Base-by-base conservation (phyloP, 2,888 invertebrate genomes). In the Drosophila pegasa region DNA sequence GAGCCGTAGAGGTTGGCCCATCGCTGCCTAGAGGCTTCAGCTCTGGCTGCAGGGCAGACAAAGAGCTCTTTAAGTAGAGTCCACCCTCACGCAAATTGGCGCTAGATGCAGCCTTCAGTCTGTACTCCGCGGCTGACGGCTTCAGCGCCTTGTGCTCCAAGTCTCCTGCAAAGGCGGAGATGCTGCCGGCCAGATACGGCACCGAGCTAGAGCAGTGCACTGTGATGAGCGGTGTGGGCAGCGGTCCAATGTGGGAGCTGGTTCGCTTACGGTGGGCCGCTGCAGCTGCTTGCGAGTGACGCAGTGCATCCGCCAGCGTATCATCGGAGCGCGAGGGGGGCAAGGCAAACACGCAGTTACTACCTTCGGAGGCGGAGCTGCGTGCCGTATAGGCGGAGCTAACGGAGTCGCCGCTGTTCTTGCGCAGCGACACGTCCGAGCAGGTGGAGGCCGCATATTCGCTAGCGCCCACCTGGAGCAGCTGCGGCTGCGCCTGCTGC, bases 281-380 rank as follows among this genome's bases (percentile, higher is more conserved):
- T 74, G 94, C 94, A 73, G 94, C 94, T 3, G 94, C 93, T 69
- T 94, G 93, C 55, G 91, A 92, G 43, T 94, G 93, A 50, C 94
- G 94, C 59, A 80, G 80, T 54, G 74, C 87, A 79, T 73, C 92
- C 78, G 89, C 93, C 7, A 97, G 91, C 0, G 95, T 96, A 84
- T 97, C 97, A 89, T 97, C 97, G 71, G 96, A 97, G 51, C 96
- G 94, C 0, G 96, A 96, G 0, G 96, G 96, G 5, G 96, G 95
- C 52, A 96, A 91, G 33, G 95, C 93, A 22, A 92, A 89, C 7
- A 89, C 76, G 33, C 66, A 77, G 60, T 69, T 82, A 18, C 80
- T 77, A 65, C 84, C 79, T 10, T 81, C 84, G 3, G 86, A 80
- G 43, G 51, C 54, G 0, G 81, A 75, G 87, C 92, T 88, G 18